Evolutionary conservation across 2,113 vertebrate species (phyloP), one percentile per base, ranked within the genome.

Genomic region (Scomber scombrus): DNA sequence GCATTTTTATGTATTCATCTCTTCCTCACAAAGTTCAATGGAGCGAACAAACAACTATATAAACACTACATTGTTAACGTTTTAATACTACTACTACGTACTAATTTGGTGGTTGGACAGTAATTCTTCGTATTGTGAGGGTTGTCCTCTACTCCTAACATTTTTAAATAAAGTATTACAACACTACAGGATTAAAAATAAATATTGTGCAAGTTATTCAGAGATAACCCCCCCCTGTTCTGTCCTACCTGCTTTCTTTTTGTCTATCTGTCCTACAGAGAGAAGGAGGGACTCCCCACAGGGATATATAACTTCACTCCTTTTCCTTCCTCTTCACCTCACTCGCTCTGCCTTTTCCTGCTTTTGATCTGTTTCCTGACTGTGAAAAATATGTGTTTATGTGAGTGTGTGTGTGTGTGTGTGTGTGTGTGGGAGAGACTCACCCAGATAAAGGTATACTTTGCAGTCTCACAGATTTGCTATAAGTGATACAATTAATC

Each of bases 261-360:
- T 18, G 9, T 43, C 50, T 70, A 13, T 54, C 11, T 29, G 11
- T 40, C 52, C n/a, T 21, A 0, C 52, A 54, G 47, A 54, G 16
- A 63, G 52, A 43, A 57, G 66, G 50, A 64, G 73, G 57, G 52
- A 73, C 50, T 58, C 9, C 45, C 49, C 63, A 67, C 73, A n/a
- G 67, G 47, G 58, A 76, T 51, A 73, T 12, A 65, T 50, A 47
- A 26, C 57, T 71, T 70, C 16, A 55, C 56, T 84, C 47, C 66
- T 60, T 77, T 56, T 66, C 81, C 72, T 71, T 77, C 72, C 26
- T 47, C 47, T 66, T 19, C 23, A 10, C n/a, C 57, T 79, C 63
- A 18, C 73, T 73, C 29, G 3, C 54, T 64, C 55, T 85, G 34
- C 50, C 57, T 67, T 82, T 82, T 87, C 80, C 84, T 84, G 82